phyloP scores from a whole-genome alignment of 2,797 vertebrate genomes.

The Xyrichtys novacula region DNA sequence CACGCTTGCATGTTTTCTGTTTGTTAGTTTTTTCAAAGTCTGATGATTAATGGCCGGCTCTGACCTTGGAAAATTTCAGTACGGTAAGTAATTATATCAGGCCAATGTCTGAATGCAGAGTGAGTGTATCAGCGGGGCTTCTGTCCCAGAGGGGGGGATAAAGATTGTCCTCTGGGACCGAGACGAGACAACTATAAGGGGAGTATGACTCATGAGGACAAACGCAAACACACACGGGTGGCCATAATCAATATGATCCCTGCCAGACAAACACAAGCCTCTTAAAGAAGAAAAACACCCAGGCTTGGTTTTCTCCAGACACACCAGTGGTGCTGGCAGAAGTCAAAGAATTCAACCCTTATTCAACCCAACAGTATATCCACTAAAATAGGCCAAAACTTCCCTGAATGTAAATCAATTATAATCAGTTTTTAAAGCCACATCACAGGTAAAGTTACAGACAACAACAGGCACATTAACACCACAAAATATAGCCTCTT shows the following conservation, averaged over 20 bases:
- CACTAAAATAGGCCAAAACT: no score
- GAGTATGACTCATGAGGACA: conserved; percentile 20
- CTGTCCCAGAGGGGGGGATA: background rate
- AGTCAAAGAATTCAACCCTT: no score
- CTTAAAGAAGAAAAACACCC: background rate
- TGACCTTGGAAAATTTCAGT: conserved; percentile 64
- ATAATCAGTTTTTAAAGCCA: no score
- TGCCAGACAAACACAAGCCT: conserved; percentile 26
- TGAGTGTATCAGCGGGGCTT: conserved; percentile 26
- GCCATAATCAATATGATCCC: background rate
- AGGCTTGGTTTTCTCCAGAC: background rate
- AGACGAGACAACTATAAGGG: conserved; percentile 18
- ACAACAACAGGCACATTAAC: no score
- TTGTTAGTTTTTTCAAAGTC: no score
- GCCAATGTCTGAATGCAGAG: conserved; percentile 50
- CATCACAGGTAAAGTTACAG: no score
- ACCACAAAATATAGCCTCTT: no score
- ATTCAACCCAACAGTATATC: no score
- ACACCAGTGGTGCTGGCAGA: no score
- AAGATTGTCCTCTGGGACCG: conserved; percentile 30
- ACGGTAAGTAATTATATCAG: conserved; percentile 27
- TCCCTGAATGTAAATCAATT: no score
- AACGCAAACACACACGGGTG: conserved; percentile 2
- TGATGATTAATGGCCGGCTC: conserved; percentile 5
- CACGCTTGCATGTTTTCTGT: no score